Evolutionary conservation across 2,113 vertebrate genomes (phyloP).

Genomic region (Boulengeromyrus knoepffleri): DNA sequence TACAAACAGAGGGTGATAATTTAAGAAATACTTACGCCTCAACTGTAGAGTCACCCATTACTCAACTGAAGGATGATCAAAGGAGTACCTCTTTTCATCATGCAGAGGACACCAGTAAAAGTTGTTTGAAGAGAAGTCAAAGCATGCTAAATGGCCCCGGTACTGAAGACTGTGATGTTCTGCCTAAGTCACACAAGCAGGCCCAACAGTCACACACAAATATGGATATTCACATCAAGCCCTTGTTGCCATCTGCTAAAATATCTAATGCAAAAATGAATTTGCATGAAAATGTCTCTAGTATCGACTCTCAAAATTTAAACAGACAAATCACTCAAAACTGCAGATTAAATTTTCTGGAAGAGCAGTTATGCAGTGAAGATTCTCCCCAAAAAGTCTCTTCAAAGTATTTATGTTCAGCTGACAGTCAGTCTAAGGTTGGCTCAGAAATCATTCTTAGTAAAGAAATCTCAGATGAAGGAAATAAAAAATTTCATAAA

Average conservation of each 20-base stretch:
- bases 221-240: background rate
- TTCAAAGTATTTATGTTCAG: background rate
- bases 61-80: background rate
- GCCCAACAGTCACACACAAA: background rate
- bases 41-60: background rate
- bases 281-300: background rate
- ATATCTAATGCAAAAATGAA: background rate
- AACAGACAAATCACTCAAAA: background rate
- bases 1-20: background rate
- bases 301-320: background rate
- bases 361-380: background rate
- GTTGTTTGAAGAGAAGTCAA: background rate
- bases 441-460: background rate
- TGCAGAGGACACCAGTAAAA: background rate
- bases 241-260: background rate
- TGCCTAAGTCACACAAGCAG: background rate
- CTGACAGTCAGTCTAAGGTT: background rate
- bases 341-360: slow-evolving; percentile 10
- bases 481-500: background rate
- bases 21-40: slow-evolving; percentile 10
- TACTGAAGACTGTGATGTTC: slow-evolving; percentile 14
- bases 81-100: slow-evolving; percentile 12
- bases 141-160: background rate
- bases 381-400: background rate
- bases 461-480: background rate